phyloP scores from a whole-genome alignment of 1,140 invertebrate genomes.

The Uloborus diversus region DNA sequence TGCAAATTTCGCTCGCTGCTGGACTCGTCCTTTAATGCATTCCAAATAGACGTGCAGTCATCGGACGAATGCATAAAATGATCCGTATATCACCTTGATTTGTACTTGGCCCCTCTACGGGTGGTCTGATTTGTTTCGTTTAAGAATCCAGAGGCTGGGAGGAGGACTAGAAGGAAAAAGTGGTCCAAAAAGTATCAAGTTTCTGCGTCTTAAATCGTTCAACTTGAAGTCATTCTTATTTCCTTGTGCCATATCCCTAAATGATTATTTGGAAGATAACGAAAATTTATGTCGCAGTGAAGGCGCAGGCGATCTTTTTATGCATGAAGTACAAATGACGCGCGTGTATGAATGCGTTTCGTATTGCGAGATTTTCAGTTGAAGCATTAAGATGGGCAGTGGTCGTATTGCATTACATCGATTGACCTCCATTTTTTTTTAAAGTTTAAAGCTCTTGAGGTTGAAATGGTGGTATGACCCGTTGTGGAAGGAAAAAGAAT shows the following conservation, averaged over 20 bases:
- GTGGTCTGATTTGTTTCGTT: slow-evolving; percentile 11
- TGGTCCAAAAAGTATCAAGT: background rate
- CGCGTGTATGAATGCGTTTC: background rate
- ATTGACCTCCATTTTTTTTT: too few species aligned
- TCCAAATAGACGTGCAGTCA: too few species aligned
- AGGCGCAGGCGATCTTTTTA: background rate
- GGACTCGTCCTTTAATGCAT: too few species aligned
- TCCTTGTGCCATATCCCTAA: background rate
- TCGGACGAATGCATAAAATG: too few species aligned
- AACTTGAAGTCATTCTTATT: background rate
- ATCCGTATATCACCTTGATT: slow-evolving; percentile 17
- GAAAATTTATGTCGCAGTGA: slow-evolving; percentile 16
- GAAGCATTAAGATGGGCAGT: too few species aligned
- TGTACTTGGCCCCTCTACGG: background rate
- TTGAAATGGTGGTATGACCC: too few species aligned
- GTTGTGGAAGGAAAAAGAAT: too few species aligned
- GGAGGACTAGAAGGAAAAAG: background rate
- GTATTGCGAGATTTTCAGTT: too few species aligned
- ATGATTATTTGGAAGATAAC: slow-evolving; percentile 26
- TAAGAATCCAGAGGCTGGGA: too few species aligned
- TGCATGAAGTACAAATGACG: background rate
- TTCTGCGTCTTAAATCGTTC: background rate
- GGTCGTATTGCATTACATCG: too few species aligned
- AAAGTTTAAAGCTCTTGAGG: too few species aligned
- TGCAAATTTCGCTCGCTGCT: too few species aligned